These are phyloP conservation scores for Anoplophora glabripennis DNA, from an alignment of 1,140 invertebrate species.

Conservation along the genomic window DNA sequence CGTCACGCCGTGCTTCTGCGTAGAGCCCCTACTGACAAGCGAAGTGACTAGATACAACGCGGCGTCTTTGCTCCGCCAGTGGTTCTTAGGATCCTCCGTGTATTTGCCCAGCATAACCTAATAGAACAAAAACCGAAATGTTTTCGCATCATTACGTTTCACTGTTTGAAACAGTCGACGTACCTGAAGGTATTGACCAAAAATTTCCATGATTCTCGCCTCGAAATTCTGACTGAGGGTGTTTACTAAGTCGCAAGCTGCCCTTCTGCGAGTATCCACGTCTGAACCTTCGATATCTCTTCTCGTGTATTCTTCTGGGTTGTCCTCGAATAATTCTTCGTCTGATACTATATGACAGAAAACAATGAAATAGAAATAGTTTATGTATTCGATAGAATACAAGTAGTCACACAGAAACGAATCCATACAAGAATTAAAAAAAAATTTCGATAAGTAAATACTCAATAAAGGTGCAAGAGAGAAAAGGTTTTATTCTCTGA, in stretches of 20 bases:
- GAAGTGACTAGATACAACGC: constrained; percentile 95
- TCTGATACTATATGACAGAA: constrained; percentile 68
- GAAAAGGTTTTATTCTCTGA: too few species aligned
- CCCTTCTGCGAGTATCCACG: constrained; percentile 89
- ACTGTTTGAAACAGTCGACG: neutral
- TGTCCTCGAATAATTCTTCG: constrained; percentile 95
- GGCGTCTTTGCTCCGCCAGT: constrained; percentile 94
- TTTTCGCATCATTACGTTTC: neutral
- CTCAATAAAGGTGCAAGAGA: too few species aligned
- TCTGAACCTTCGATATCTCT: constrained; percentile 98
- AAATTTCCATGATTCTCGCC: constrained; percentile 87
- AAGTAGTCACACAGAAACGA: too few species aligned
- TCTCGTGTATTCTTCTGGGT: constrained; percentile 96
- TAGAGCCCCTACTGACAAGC: constrained; percentile 86
- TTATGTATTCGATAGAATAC: neutral
- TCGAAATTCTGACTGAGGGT: constrained; percentile 88
- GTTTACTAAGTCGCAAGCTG: constrained; percentile 94
- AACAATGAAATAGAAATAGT: neutral
- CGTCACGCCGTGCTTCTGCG: constrained; percentile 87
- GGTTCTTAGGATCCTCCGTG: constrained; percentile 64
- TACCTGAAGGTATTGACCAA: constrained; percentile 80
- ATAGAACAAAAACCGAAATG: constrained; percentile 6
- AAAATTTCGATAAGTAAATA: too few species aligned
- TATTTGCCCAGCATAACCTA: constrained; percentile 81
- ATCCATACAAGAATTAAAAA: too few species aligned